Conservation (phyloP, 2,888 invertebrate species). For the Uropetala carovei region DNA sequence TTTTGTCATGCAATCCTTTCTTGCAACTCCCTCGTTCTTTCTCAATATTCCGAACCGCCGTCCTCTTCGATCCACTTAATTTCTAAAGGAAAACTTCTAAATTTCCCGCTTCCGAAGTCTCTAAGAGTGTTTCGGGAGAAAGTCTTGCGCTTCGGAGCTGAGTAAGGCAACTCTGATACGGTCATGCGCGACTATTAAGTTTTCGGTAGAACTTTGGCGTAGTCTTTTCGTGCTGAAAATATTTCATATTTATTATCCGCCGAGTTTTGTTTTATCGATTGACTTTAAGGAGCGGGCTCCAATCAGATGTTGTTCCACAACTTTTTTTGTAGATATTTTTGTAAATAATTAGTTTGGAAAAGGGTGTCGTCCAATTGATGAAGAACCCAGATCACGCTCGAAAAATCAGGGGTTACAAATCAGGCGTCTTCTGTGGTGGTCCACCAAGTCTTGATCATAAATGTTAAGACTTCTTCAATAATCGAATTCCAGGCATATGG, state of each 20-base stretch:
- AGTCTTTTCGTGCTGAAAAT: not conserved
- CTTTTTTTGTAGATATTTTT: too few relatives aligned
- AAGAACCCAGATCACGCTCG: too few relatives aligned
- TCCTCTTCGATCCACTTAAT: conserved; percentile 26
- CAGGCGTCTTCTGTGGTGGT: too few relatives aligned
- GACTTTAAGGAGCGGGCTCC: too few relatives aligned
- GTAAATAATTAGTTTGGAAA: too few relatives aligned
- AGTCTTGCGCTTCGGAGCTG: not conserved
- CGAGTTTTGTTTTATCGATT: not conserved
- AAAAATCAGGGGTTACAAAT: too few relatives aligned
- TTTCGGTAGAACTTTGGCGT: not conserved
- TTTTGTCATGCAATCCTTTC: not conserved
- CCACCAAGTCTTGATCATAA: too few relatives aligned
- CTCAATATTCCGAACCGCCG: not conserved
- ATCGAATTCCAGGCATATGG: too few relatives aligned
- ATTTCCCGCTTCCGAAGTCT: conserved; percentile 7
- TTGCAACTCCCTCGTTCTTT: not conserved
- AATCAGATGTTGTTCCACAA: too few relatives aligned
- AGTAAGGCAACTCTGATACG: conserved; percentile 16
- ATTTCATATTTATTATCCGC: not conserved
- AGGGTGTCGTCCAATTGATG: too few relatives aligned
- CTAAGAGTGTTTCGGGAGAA: not conserved
- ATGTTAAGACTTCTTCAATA: too few relatives aligned
- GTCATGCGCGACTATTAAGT: conserved; percentile 13
- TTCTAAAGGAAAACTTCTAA: conserved; percentile 19